These are phyloP conservation scores for Dendrolimus punctatus DNA, from an alignment of 1,140 invertebrate genomes.

Conservation along the genomic window DNA sequence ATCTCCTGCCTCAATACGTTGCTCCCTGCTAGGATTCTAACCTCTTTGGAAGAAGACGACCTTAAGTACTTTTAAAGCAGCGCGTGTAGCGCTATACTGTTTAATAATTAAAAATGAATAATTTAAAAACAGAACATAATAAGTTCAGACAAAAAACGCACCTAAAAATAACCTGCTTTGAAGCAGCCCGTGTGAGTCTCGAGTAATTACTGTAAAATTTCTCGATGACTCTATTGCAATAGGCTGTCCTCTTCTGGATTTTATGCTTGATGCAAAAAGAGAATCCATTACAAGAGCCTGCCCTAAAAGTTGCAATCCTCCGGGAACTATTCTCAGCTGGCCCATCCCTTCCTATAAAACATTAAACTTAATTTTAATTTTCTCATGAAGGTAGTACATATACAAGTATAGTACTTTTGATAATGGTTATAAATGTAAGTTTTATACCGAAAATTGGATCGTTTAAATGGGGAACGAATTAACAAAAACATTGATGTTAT, in stretches of 20 bases:
- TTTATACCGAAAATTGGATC: too few species aligned
- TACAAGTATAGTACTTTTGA: too few species aligned
- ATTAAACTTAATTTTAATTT: too few species aligned
- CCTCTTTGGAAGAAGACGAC: too few species aligned
- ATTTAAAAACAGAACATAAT: background rate
- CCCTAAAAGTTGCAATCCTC: slow-evolving; percentile 89
- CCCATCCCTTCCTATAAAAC: slow-evolving; percentile 92
- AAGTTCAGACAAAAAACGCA: slow-evolving; percentile 24
- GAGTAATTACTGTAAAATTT: slow-evolving; percentile 90
- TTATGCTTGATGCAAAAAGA: slow-evolving; percentile 88
- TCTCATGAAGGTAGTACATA: too few species aligned
- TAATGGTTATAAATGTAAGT: too few species aligned
- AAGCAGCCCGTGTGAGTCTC: slow-evolving; percentile 82
- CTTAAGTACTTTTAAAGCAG: too few species aligned
- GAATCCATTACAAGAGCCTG: slow-evolving; percentile 90
- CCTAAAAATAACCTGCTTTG: slow-evolving; percentile 88
- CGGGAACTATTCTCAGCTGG: slow-evolving; percentile 88
- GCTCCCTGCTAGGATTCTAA: too few species aligned
- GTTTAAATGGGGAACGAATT: too few species aligned
- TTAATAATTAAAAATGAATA: background rate
- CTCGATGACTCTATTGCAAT: slow-evolving; percentile 89
- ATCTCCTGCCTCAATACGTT: too few species aligned
- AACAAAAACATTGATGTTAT: too few species aligned
- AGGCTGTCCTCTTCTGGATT: slow-evolving; percentile 85
- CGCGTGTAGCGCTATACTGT: too few species aligned